Evolutionary conservation across 2,797 vertebrate species (phyloP).

Genomic region (Ataeniobius toweri): DNA sequence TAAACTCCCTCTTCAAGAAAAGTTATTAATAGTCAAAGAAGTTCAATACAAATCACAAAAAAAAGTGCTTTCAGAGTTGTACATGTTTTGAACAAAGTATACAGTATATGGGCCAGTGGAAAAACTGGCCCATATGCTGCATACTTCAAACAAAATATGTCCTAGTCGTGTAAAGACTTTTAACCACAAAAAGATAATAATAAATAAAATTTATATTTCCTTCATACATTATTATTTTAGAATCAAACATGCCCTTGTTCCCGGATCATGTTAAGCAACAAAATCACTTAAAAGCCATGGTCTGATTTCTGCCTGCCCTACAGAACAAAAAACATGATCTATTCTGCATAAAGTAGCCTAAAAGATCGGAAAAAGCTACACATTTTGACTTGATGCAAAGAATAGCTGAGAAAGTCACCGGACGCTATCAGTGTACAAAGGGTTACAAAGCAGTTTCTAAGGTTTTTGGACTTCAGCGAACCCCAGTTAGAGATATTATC

Average conservation of each 20-base stretch:
- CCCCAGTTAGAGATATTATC: neutral
- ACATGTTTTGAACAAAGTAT: too few relatives aligned
- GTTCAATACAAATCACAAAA: neutral
- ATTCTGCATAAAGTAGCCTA: neutral
- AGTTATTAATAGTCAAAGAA: neutral
- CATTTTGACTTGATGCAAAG: neutral
- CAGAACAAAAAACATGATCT: neutral
- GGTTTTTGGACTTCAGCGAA: neutral
- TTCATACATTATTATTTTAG: neutral
- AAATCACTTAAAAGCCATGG: neutral
- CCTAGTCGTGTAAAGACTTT: neutral
- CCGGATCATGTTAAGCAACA: neutral
- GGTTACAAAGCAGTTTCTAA: neutral
- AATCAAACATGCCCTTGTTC: neutral
- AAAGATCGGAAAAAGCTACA: neutral
- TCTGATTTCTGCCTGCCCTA: neutral
- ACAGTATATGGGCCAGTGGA: too few relatives aligned
- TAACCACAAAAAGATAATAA: neutral
- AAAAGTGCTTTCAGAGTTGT: neutral
- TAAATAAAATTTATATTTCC: neutral
- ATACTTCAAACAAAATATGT: neutral
- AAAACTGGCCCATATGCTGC: too few relatives aligned
- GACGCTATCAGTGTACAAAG: neutral
- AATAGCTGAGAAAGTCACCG: neutral
- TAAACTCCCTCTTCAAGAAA: conserved; percentile 5